Base-by-base conservation (phyloP, 2,113 vertebrate species). In the Thomomys bottae region DNA sequence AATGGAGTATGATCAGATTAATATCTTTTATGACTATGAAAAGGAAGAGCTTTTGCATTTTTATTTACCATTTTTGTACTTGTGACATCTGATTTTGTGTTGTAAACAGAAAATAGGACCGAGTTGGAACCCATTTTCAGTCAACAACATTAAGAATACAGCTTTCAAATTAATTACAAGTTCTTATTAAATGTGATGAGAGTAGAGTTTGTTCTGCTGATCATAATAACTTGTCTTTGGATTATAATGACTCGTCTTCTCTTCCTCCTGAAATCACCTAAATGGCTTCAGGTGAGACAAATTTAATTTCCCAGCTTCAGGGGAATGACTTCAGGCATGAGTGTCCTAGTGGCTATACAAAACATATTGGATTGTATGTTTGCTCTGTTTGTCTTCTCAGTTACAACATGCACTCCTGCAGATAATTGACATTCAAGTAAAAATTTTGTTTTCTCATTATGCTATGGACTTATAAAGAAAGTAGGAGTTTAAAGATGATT, bases 111-210 rank as follows among this genome's bases (percentile, higher is more conserved):
- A 83, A 92, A 59, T 49, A 77, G 64, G 34, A 83, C 8, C 28
- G 70, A 83, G 11, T 49, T 64, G 64, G 4, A 82, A 32, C 61
- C 84, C 21, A 68, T 85, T 80, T 80, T 59, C 54, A 66, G 17
- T 84, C 24, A 20, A 38, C 70, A 54, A 26, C 66, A 71, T 12
- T 54, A 30, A 26, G 34, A 80, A 32, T 70, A 49, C 49, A 36
- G 14, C 61, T 83, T 84, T 84, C 73, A 63, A 84, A 78, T 90
- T 90, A 75, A 42, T 77, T 34, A 81, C 36, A 80, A 49, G 9
- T 90, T 76, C 72, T 54, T 82, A 78, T 75, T 89, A 59, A 71
- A 38, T 57, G 36, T 84, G 36, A 90, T 63, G 45, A 71, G 70
- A 40, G 26, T 26, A 68, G n/a, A 78, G 6, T 28, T 76, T 54